Conservation (phyloP, 2,888 invertebrate species). For the Brachylomia viminalis region DNA sequence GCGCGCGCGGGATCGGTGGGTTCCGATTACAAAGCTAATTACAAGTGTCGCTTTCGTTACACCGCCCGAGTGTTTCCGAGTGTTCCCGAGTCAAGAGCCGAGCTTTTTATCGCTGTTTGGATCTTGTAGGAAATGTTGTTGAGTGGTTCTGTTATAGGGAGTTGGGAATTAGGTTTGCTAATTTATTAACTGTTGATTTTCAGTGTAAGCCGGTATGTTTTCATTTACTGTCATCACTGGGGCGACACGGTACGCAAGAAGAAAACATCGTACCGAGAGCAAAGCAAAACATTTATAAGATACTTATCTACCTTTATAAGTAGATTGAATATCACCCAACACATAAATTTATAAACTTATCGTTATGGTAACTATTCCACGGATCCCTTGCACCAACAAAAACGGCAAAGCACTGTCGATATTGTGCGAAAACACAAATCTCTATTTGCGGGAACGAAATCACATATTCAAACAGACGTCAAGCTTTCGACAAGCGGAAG, state of each 20-base stretch:
- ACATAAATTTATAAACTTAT: background rate
- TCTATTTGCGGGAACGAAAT: conserved; percentile 76
- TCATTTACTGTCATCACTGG: too few relatives aligned
- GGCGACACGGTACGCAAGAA: too few relatives aligned
- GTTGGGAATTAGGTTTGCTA: conserved; percentile 11
- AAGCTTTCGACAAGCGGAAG: conserved; percentile 75
- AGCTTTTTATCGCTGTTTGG: conserved; percentile 50
- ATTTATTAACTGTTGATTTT: conserved; percentile 36
- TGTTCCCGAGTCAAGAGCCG: conserved; percentile 39
- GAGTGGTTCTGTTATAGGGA: conserved; percentile 15
- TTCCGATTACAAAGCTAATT: conserved; percentile 87
- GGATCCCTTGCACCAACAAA: conserved; percentile 54
- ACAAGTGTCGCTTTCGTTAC: conserved; percentile 83
- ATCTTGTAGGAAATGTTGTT: conserved; percentile 47
- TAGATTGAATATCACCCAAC: background rate
- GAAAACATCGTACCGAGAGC: background rate
- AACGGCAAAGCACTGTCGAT: conserved; percentile 65
- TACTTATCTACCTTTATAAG: background rate
- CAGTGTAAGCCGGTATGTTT: background rate
- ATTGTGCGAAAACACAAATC: conserved; percentile 73
- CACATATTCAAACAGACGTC: conserved; percentile 85
- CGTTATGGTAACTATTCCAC: conserved; percentile 25
- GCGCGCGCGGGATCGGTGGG: conserved; percentile 70
- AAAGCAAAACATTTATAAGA: background rate
- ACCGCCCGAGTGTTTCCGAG: conserved; percentile 54